phyloP scores from a whole-genome alignment of 2,113 vertebrate genomes.

The Ifrita kowaldi region DNA sequence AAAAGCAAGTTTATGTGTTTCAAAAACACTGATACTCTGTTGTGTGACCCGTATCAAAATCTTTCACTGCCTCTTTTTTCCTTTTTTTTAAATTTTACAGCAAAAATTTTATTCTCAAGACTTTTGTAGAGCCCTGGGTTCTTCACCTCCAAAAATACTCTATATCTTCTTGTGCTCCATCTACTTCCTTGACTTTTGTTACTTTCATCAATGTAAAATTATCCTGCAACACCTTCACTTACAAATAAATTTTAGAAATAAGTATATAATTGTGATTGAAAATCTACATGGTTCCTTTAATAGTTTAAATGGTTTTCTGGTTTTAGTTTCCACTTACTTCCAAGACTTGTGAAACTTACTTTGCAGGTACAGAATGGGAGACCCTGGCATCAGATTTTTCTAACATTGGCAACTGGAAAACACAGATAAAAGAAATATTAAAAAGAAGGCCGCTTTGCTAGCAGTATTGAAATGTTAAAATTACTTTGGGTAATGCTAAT shows the following conservation, averaged over 20 bases:
- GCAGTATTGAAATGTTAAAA: not conserved
- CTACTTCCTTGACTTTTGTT: not conserved
- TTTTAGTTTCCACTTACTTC: not conserved
- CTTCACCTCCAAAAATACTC: not conserved
- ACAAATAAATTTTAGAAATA: not conserved
- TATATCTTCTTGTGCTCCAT: not conserved
- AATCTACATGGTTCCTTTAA: not conserved
- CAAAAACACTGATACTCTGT: not conserved
- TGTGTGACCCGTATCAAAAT: not conserved
- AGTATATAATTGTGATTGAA: not conserved
- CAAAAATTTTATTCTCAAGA: not conserved
- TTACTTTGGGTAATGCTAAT: not conserved
- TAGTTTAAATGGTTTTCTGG: rapidly evolving
- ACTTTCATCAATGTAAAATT: not conserved
- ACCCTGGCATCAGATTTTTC: not conserved
- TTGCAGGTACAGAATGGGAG: not conserved
- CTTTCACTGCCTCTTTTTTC: not conserved
- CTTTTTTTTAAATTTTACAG: not conserved
- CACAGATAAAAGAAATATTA: not conserved
- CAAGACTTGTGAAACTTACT: not conserved
- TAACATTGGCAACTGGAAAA: not conserved
- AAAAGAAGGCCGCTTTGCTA: not conserved
- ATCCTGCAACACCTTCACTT: not conserved
- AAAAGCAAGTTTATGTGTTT: not conserved
- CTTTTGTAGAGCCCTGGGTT: not conserved